Evolutionary conservation across 1,140 invertebrate species (phyloP).

Genomic region (Apolygus lucorum): DNA sequence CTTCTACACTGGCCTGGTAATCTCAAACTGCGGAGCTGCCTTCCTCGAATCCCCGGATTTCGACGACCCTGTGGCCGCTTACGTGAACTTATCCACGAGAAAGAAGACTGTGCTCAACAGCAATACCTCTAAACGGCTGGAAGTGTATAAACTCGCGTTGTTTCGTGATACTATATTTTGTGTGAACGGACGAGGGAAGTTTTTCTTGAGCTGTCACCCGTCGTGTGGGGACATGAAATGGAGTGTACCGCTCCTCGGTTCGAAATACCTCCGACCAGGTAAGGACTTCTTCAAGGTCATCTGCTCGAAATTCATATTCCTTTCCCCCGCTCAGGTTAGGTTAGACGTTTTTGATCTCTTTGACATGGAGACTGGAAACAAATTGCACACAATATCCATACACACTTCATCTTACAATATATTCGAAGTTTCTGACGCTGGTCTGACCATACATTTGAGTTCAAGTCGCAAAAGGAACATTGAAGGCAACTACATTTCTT

Average conservation of each 20-base stretch:
- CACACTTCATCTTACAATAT: conserved; percentile 15
- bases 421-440: conserved; percentile 22
- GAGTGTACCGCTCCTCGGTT: not conserved
- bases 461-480: not conserved
- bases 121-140: not conserved
- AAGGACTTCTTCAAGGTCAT: conserved; percentile 9
- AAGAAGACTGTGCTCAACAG: not conserved
- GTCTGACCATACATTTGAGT: conserved; percentile 21
- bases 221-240: not conserved
- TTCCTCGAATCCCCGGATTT: conserved; percentile 12
- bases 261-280: conserved; percentile 14
- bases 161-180: conserved; percentile 8
- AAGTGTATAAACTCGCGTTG: conserved; percentile 12
- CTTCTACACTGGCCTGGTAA: conserved; percentile 10
- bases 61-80: conserved; percentile 11
- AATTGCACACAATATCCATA: not conserved
- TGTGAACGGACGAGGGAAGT: conserved; percentile 7
- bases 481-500: conserved; percentile 4
- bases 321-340: conserved; percentile 4
- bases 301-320: conserved; percentile 13
- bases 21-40: conserved; percentile 9
- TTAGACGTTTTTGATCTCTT: conserved; percentile 7
- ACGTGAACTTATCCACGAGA: not conserved
- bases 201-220: not conserved
- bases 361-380: not conserved